Evolutionary conservation across 2,113 vertebrate genomes (phyloP).

Genomic region (Coregonus clupeaformis): DNA sequence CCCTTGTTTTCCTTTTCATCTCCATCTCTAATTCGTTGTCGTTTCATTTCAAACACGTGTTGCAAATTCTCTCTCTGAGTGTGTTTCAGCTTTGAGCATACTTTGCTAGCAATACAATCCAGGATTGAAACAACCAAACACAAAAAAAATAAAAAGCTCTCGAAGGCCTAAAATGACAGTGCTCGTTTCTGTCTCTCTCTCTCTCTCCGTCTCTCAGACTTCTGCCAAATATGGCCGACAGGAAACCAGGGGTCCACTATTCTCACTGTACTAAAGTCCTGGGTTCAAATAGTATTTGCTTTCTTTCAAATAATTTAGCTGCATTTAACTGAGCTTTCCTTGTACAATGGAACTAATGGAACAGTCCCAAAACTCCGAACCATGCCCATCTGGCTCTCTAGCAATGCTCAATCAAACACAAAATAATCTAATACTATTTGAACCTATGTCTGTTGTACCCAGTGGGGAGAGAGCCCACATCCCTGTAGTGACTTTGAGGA

Average conservation of each 20-base stretch:
- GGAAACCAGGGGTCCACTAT: slow-evolving; percentile 29
- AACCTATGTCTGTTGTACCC: too few species aligned
- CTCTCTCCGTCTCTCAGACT: background rate
- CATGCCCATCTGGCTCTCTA: background rate
- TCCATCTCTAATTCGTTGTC: slow-evolving; percentile 40
- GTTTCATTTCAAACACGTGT: slow-evolving; percentile 31
- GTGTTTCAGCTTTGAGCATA: too few species aligned
- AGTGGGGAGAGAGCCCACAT: background rate
- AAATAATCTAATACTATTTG: slow-evolving; percentile 22
- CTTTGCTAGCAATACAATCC: too few species aligned
- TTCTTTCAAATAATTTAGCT: too few species aligned
- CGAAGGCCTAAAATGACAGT: too few species aligned
- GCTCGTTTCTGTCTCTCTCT: background rate
- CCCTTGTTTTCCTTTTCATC: slow-evolving; percentile 59
- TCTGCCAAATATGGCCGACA: slow-evolving; percentile 26
- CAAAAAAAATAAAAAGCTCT: too few species aligned
- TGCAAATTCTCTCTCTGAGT: background rate
- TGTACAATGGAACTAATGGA: too few species aligned
- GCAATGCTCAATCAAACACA: background rate
- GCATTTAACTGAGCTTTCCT: too few species aligned
- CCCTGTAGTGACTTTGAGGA: slow-evolving; percentile 42
- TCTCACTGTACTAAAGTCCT: background rate
- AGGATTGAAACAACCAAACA: too few species aligned
- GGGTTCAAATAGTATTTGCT: background rate
- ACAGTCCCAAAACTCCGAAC: slow-evolving; percentile 36